Evolutionary conservation across 2,797 vertebrate species (phyloP).

Genomic region (Scarus forsteni): DNA sequence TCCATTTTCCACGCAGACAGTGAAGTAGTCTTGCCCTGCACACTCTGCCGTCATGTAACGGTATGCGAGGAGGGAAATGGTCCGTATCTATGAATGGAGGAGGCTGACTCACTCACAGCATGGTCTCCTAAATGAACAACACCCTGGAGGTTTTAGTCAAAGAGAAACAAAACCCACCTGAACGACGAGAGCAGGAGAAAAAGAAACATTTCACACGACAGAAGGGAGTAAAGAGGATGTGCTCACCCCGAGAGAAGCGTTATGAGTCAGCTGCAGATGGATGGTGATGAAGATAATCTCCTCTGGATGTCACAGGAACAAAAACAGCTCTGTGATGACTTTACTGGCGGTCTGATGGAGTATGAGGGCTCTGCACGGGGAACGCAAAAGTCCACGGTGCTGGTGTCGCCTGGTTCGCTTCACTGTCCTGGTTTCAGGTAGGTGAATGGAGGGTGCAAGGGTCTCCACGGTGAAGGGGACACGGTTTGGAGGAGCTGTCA

Average conservation of each 20-base stretch:
- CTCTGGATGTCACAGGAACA: constrained; percentile 23
- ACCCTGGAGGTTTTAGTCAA: neutral
- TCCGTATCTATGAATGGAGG: constrained; percentile 36
- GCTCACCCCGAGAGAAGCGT: constrained; percentile 71
- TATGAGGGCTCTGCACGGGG: constrained; percentile 7
- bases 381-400: constrained; percentile 42
- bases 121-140: constrained; percentile 8
- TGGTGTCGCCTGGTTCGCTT: constrained; percentile 5
- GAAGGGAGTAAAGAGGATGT: neutral
- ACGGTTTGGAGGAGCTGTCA: constrained; percentile 35
- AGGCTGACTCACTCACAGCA: constrained; percentile 12
- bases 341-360: constrained; percentile 8
- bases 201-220: neutral
- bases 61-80: constrained; percentile 31
- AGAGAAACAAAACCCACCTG: neutral
- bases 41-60: constrained; percentile 40
- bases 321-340: constrained; percentile 17
- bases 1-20: constrained; percentile 2
- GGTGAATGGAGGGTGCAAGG: constrained; percentile 9
- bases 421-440: constrained; percentile 11
- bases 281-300: constrained; percentile 54
- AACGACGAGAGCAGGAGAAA: too few relatives aligned
- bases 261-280: constrained; percentile 59
- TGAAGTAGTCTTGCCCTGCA: constrained; percentile 19
- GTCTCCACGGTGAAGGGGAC: constrained; percentile 28